Conservation (phyloP, 2,888 invertebrate species). For the Heliconius aoede region DNA sequence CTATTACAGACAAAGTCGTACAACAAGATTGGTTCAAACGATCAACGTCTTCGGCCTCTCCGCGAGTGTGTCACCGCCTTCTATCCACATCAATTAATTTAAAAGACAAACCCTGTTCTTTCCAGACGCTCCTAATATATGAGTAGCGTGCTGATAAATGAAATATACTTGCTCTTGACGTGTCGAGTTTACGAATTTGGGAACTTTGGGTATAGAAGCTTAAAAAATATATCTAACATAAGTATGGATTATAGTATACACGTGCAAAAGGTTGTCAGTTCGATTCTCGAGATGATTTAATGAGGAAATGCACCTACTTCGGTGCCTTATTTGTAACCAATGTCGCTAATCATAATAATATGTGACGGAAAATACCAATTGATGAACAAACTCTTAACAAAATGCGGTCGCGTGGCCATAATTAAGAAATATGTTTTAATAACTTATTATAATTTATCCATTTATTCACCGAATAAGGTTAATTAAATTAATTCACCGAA, state of each 20-base stretch:
- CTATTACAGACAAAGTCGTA: neutral
- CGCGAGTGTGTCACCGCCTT: slow-evolving; percentile 22
- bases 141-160: slow-evolving; percentile 43
- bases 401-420: slow-evolving; percentile 22
- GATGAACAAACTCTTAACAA: neutral
- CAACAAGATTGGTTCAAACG: neutral
- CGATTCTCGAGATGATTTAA: neutral
- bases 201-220: slow-evolving; percentile 17
- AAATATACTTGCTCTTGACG: slow-evolving; percentile 35
- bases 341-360: slow-evolving; percentile 22
- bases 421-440: slow-evolving; percentile 43
- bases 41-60: slow-evolving; percentile 18
- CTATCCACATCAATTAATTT: slow-evolving; percentile 65
- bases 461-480: slow-evolving; percentile 42
- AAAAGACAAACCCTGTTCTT: slow-evolving; percentile 72
- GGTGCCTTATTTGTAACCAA: slow-evolving; percentile 1
- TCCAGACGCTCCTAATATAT: slow-evolving; percentile 69
- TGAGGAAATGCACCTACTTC: neutral
- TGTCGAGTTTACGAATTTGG: slow-evolving; percentile 19
- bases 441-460: slow-evolving; percentile 42
- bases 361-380: slow-evolving; percentile 22
- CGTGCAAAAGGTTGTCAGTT: neutral
- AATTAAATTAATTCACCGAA: slow-evolving; percentile 19
- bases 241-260: neutral
- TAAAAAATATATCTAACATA: neutral